phyloP scores from a whole-genome alignment of 2,797 vertebrate genomes.

The Capromys pilorides region DNA sequence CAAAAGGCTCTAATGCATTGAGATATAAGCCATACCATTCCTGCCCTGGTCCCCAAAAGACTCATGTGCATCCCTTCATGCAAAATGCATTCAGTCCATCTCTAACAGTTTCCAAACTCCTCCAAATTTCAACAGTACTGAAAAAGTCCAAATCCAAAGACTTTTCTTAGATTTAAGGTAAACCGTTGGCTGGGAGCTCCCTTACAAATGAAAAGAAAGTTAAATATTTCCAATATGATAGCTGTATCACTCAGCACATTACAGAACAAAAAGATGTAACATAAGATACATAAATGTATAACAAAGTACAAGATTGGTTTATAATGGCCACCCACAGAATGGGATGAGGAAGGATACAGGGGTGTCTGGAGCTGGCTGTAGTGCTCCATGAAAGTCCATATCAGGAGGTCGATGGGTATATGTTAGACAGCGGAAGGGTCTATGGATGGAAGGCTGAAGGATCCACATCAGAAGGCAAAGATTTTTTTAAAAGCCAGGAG shows the following conservation, averaged over 20 bases:
- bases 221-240: background rate
- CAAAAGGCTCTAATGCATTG: background rate
- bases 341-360: too few relatives aligned
- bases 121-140: background rate
- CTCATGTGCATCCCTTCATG: background rate
- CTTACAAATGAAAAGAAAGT: background rate
- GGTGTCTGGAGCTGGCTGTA: background rate
- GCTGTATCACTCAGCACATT: too few relatives aligned
- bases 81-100: background rate
- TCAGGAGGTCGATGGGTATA: background rate
- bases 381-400: background rate
- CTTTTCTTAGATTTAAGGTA: background rate
- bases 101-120: background rate
- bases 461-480: background rate
- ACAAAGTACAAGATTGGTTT: too few relatives aligned
- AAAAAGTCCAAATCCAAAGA: background rate
- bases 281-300: too few relatives aligned
- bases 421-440: background rate
- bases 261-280: too few relatives aligned
- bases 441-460: background rate
- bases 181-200: background rate
- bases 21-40: background rate
- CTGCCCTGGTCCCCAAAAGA: background rate
- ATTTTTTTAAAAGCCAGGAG: background rate
- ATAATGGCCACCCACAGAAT: too few relatives aligned